These are phyloP conservation scores for Batillaria attramentaria DNA, from an alignment of 1,140 invertebrate species.

Conservation along the genomic window DNA sequence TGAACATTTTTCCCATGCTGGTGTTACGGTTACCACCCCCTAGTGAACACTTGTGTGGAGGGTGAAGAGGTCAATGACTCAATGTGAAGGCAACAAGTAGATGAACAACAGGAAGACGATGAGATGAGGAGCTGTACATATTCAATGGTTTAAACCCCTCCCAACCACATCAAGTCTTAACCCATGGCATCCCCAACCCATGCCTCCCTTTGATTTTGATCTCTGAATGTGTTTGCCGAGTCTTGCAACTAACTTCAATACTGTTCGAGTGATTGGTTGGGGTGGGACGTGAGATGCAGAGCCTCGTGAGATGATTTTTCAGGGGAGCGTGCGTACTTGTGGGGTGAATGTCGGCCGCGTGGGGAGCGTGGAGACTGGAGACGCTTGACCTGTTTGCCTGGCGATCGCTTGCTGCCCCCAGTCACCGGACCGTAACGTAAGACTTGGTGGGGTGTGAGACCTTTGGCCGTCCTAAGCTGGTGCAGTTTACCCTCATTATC, in stretches of 20 bases:
- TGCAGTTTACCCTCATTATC: constrained; percentile 32
- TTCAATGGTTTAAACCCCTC: no score
- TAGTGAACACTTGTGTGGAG: no score
- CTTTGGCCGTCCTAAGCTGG: constrained; percentile 45
- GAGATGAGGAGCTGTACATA: no score
- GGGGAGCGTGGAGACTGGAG: constrained; percentile 53
- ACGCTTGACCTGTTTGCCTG: constrained; percentile 61
- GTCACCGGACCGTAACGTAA: constrained; percentile 32
- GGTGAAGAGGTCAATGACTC: no score
- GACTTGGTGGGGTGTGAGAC: constrained; percentile 52
- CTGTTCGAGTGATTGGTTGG: constrained; percentile 6
- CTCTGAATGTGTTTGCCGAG: no score
- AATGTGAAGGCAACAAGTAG: no score
- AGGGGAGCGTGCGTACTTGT: constrained; percentile 16
- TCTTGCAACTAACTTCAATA: constrained; percentile 9
- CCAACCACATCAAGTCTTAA: no score
- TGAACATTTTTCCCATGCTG: no score
- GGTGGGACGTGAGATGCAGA: background rate
- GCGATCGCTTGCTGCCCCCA: constrained; percentile 40
- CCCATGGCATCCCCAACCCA: no score
- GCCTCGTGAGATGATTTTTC: background rate
- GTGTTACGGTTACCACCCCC: no score
- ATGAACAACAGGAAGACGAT: no score
- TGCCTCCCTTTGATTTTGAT: no score
- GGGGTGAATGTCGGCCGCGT: background rate